Evolutionary conservation across 2,797 vertebrate species (phyloP), one percentile per base, ranked within the genome.

Genomic region (Myripristis murdjan): DNA sequence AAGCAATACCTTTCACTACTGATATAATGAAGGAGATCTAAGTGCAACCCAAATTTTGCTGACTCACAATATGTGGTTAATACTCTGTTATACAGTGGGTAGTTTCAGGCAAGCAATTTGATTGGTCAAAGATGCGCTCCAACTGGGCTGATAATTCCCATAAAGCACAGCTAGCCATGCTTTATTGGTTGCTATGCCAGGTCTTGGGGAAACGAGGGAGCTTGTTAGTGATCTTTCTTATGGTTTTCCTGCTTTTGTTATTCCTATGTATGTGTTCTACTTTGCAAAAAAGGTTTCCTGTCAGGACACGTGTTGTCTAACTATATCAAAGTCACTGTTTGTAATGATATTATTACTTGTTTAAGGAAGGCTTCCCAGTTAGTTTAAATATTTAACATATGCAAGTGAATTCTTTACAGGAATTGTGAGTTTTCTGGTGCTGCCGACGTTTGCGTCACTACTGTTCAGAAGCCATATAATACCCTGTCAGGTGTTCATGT

Each of bases 101-200:
- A 49, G 55, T 70, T 84, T 77, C 64, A 73, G 80, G 82, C 71
- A 77, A 78, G 79, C 70, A 72, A 77, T 88, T 82, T 87, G 22
- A 51, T 23, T 23, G 78, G 75, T 87, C 62, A 62, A 73, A 71
- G 79, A 85, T 81, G 73, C 41, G 72, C 77, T 86, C 73, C 72
- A 66, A 31, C 75, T 84, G 79, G 87, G 81, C 81, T 14, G 22
- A 71, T 82, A 75, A 88, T 80, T 81, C 49, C 62, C 56, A 80
- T 87, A 83, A 86, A 88, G 64, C 58, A 86, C 61, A 90, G 75
- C 72, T 78, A 70, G 46, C 77, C 78, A 46, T 75, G 64, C 64
- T 89, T 88, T 83, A 86, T 72, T 73, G 67, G 79, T 68, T 79
- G 65, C 74, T 33, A 74, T 66, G 70, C 64, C 71, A 71, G 41